These are phyloP conservation scores for Sebastes schlegelii DNA, from an alignment of 2,113 vertebrate species.

Conservation along the genomic window DNA sequence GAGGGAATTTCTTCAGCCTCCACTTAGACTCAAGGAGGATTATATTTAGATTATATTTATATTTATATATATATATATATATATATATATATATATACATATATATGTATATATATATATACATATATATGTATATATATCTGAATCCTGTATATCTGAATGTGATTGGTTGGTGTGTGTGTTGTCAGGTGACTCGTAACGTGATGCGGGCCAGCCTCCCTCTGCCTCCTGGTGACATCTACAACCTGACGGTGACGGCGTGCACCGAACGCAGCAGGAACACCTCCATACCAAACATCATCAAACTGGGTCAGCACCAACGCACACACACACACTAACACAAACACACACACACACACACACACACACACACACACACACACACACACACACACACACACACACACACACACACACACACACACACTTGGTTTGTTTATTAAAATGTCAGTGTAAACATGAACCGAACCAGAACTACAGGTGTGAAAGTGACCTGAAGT, in stretches of 20 bases:
- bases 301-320: slow-evolving; percentile 90
- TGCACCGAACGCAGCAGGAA: slow-evolving; percentile 94
- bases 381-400: neutral
- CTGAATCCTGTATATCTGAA: neutral
- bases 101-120: too few species aligned
- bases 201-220: slow-evolving; percentile 91
- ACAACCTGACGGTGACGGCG: slow-evolving; percentile 96
- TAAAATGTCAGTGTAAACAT: too few species aligned
- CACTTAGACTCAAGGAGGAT: too few species aligned
- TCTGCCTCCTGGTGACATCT: slow-evolving; percentile 94
- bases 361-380: slow-evolving; percentile 27
- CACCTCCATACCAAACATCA: slow-evolving; percentile 87
- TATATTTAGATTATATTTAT: too few species aligned
- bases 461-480: too few species aligned
- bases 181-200: slow-evolving; percentile 89
- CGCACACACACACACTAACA: slow-evolving; percentile 14
- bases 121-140: too few species aligned
- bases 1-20: too few species aligned
- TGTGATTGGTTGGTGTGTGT: slow-evolving; percentile 14
- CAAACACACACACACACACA: slow-evolving; percentile 5
- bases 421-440: too few species aligned
- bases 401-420: neutral
- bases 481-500: too few species aligned
- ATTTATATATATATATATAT: too few species aligned
- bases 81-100: too few species aligned